phyloP scores from a whole-genome alignment of 2,888 invertebrate species.

The Mesoligia furuncula region DNA sequence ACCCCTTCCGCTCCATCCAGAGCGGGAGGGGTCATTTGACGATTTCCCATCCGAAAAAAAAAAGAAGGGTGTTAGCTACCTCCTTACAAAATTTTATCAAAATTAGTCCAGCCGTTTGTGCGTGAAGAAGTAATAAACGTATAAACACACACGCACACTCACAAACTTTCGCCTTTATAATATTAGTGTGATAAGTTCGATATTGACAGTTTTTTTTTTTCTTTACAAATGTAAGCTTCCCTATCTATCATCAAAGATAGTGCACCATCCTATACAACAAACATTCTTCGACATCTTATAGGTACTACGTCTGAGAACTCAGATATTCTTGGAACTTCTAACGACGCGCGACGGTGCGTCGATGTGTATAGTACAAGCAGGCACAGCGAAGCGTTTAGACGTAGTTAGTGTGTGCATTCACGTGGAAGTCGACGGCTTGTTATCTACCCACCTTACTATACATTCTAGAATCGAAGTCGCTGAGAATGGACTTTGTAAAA shows the following conservation, averaged over 20 bases:
- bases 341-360: slow-evolving; percentile 27
- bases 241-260: slow-evolving; percentile 13
- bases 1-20: no score
- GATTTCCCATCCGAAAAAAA: no score
- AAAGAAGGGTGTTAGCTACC: no score
- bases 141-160: no score
- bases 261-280: not conserved
- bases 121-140: no score
- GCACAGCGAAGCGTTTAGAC: slow-evolving; percentile 67
- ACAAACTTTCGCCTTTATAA: no score
- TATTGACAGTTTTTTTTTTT: not conserved
- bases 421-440: slow-evolving; percentile 68
- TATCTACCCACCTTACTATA: slow-evolving; percentile 61
- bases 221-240: not conserved
- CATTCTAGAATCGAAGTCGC: slow-evolving; percentile 49
- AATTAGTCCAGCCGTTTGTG: no score
- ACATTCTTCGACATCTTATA: not conserved
- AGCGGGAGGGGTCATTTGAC: no score
- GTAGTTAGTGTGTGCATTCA: slow-evolving; percentile 76
- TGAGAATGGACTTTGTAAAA: not conserved
- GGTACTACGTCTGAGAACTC: not conserved
- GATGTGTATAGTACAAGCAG: slow-evolving; percentile 35
- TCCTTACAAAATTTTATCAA: no score
- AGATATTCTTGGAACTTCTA: slow-evolving; percentile 40
- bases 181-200: no score